Conservation (phyloP, 2,113 vertebrate genomes). For the Anser brachyrhynchus region DNA sequence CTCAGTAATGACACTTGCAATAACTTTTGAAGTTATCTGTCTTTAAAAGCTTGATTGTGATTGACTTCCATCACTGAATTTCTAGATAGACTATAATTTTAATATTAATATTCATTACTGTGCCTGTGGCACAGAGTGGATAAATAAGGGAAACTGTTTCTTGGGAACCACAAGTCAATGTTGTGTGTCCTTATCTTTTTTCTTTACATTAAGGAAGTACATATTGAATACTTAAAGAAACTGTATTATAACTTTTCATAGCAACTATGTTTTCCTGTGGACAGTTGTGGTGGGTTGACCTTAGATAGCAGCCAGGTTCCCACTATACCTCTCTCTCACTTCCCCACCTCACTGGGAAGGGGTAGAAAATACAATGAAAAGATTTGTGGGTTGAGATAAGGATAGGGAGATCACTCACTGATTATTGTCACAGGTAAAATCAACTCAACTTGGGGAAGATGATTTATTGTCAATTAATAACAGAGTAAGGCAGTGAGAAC, state of each 20-base stretch:
- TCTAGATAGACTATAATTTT: not conserved
- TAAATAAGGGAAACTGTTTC: not conserved
- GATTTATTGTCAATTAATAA: too few relatives aligned
- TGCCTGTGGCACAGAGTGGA: not conserved
- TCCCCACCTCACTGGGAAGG: too few relatives aligned
- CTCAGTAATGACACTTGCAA: not conserved
- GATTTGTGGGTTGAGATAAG: too few relatives aligned
- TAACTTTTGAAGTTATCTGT: not conserved
- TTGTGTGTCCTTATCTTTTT: not conserved
- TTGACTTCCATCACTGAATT: not conserved
- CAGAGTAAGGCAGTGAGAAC: too few relatives aligned
- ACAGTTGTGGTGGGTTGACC: not conserved
- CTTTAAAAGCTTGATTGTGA: not conserved
- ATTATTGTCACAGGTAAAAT: too few relatives aligned
- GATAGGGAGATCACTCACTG: too few relatives aligned
- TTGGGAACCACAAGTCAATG: not conserved
- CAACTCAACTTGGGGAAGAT: too few relatives aligned
- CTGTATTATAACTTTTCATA: not conserved
- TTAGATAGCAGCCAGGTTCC: not conserved
- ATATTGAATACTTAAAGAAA: not conserved
- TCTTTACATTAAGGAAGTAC: not conserved
- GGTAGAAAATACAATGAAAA: not conserved
- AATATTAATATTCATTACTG: not conserved
- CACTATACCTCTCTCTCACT: not conserved
- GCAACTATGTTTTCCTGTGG: not conserved